These are phyloP conservation scores for Myiothlypis chrysogaster DNA, from an alignment of 2,797 vertebrate genomes.

Conservation along the genomic window DNA sequence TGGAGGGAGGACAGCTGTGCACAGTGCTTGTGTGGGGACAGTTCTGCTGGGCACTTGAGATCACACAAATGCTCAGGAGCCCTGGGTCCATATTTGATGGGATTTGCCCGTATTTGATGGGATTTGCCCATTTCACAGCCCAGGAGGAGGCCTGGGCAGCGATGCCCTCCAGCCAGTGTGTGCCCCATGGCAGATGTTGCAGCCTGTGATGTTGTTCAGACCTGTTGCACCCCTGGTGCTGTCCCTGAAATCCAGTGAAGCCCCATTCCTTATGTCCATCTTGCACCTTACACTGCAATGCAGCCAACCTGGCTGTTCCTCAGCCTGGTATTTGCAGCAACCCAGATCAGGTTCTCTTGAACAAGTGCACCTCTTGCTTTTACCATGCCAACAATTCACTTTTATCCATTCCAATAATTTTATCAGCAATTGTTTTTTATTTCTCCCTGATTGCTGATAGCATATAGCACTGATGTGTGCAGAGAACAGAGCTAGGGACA, in stretches of 20 bases:
- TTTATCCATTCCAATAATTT: background rate
- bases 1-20: background rate
- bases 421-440: background rate
- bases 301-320: background rate
- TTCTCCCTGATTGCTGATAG: background rate
- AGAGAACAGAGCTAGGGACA: background rate
- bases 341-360: background rate
- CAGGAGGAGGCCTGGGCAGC: background rate
- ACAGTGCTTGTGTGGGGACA: background rate
- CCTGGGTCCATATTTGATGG: fast-evolving
- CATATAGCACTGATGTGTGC: background rate
- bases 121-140: background rate
- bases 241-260: background rate
- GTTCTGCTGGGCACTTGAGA: background rate
- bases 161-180: background rate
- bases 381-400: background rate
- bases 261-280: background rate
- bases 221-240: no score
- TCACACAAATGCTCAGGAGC: background rate
- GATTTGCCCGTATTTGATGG: background rate
- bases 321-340: background rate
- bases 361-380: background rate
- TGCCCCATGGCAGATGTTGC: background rate
- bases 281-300: background rate
- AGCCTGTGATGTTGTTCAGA: background rate